Evolutionary conservation across 2,113 vertebrate genomes (phyloP).

Genomic region (Plotosus lineatus): DNA sequence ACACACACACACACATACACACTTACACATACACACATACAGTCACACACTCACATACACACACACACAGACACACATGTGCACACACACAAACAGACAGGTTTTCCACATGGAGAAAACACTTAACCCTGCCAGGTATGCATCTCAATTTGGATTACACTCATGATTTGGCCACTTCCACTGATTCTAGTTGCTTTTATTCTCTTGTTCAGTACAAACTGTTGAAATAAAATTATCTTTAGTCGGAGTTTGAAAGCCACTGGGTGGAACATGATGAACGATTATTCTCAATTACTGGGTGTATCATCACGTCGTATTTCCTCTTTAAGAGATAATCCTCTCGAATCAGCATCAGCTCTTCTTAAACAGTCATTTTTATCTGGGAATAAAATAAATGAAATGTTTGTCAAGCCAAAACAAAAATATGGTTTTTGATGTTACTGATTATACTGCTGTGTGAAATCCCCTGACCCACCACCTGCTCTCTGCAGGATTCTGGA

Average conservation of each 20-base stretch:
- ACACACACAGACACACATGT: slow-evolving; percentile 56
- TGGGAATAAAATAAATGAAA: background rate
- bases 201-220: too few species aligned
- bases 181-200: too few species aligned
- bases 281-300: slow-evolving; percentile 78
- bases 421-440: background rate
- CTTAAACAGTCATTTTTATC: background rate
- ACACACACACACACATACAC: too few species aligned
- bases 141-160: slow-evolving; percentile 64
- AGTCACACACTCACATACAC: slow-evolving; percentile 65
- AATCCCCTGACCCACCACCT: background rate
- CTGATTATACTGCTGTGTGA: background rate
- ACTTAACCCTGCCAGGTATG: slow-evolving; percentile 57
- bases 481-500: background rate
- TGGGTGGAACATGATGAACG: slow-evolving; percentile 64
- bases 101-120: slow-evolving; percentile 56
- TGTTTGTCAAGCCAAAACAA: background rate
- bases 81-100: background rate
- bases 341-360: slow-evolving; percentile 26
- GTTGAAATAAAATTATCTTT: background rate
- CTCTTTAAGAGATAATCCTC: slow-evolving; percentile 65
- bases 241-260: slow-evolving; percentile 37
- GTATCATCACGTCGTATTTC: slow-evolving; percentile 71
- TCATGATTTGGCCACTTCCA: slow-evolving; percentile 23
- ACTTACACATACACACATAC: slow-evolving; percentile 19